Evolutionary conservation across 2,888 invertebrate species (phyloP).

Genomic region (Nemoura dubitans): DNA sequence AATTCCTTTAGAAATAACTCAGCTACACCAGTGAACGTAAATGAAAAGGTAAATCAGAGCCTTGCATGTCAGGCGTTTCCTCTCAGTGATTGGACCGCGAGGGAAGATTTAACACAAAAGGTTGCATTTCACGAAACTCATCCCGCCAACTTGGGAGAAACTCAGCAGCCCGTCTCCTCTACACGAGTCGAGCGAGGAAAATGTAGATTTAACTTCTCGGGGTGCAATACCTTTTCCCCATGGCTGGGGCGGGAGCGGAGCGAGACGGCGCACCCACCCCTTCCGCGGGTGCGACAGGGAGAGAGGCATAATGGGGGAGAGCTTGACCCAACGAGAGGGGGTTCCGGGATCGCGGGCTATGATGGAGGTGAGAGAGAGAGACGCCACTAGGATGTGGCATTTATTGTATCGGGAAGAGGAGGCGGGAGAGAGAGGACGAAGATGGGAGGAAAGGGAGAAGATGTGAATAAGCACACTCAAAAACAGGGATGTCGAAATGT

Average conservation of each 20-base stretch:
- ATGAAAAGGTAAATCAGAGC: background rate
- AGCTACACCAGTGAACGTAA: background rate
- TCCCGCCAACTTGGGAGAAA: background rate
- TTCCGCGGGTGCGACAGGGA: background rate
- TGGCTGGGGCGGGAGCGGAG: background rate
- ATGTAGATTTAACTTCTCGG: background rate
- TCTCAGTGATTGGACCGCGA: background rate
- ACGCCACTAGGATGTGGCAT: constrained; percentile 21
- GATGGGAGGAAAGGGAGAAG: background rate
- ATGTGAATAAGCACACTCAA: constrained; percentile 20
- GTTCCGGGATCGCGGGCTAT: background rate
- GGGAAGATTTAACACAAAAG: background rate
- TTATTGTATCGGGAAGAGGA: constrained; percentile 17
- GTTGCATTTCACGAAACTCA: constrained; percentile 7
- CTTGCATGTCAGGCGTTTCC: background rate
- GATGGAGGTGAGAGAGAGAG: background rate
- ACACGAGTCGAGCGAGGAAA: background rate
- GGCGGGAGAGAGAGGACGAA: background rate
- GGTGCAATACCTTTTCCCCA: background rate
- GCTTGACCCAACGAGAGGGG: background rate
- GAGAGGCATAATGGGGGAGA: background rate
- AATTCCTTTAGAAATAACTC: background rate
- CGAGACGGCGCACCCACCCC: background rate
- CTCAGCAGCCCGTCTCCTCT: background rate
- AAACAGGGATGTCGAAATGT: constrained; percentile 21